Conservation (phyloP, 2,797 vertebrate genomes). For the Brotula barbata region DNA sequence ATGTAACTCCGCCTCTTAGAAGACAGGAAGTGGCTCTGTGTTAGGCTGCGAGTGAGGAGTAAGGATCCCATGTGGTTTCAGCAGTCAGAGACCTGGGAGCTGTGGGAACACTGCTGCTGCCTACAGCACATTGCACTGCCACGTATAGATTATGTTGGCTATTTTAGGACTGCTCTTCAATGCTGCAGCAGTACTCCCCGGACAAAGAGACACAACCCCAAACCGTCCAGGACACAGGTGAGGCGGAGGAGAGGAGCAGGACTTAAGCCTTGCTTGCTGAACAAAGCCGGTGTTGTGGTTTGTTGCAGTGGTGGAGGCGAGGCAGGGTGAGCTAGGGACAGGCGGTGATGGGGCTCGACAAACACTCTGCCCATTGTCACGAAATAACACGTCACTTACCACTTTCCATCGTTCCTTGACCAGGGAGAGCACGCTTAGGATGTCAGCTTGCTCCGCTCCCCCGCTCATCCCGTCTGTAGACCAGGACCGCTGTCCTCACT, state of each 20-base stretch:
- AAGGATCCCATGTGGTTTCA: constrained; percentile 55
- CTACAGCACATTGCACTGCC: constrained; percentile 56
- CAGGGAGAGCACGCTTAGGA: constrained; percentile 90
- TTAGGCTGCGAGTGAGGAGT: constrained; percentile 52
- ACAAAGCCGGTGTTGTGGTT: constrained; percentile 53
- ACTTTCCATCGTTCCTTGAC: constrained; percentile 99
- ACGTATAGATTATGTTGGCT: constrained; percentile 59
- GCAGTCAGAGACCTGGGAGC: constrained; percentile 41
- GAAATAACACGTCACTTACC: constrained; percentile 78
- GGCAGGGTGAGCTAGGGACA: constrained; percentile 29
- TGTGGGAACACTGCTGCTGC: constrained; percentile 42
- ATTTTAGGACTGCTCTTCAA: constrained; percentile 55
- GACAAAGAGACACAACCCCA: constrained; percentile 42
- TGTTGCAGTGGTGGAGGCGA: not conserved
- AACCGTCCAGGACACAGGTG: constrained; percentile 54
- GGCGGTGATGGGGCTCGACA: constrained; percentile 46
- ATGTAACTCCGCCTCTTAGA: constrained; percentile 60
- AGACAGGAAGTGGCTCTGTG: constrained; percentile 56
- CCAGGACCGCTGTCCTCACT: constrained; percentile 65
- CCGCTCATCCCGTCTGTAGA: constrained; percentile 88
- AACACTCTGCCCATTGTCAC: constrained; percentile 54
- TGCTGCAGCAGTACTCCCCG: constrained; percentile 51
- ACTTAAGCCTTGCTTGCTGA: constrained; percentile 15
- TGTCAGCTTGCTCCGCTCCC: constrained; percentile 92
- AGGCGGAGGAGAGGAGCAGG: constrained; percentile 9